Base-by-base conservation (phyloP, 2,113 vertebrate species). In the Atractosteus spatula region DNA sequence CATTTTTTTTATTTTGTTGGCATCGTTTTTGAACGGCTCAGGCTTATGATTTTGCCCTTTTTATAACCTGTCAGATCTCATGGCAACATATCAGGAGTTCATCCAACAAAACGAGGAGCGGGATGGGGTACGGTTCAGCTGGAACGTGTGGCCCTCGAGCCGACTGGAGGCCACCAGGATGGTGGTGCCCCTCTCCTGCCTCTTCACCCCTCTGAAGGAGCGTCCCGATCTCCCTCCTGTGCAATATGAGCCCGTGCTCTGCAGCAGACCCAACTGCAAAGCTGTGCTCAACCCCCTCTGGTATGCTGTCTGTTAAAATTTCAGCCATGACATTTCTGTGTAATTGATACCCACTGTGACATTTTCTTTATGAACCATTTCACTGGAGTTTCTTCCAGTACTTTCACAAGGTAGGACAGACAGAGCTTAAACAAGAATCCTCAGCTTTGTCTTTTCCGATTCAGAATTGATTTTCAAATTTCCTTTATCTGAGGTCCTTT, bases 81-180 rank as follows among this genome's bases (percentile, higher is more conserved):
- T 98, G 96, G 82, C 96, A 0, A 97, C 94, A 0, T 99, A 95
- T 78, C 88, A 95, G 87, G 97, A 99, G 87, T 99, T 98, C 80
- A 99, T 99, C 83, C 97, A 98, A 82, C 96, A 98, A 78, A 99
- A 99, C 7, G 97, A 99, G 85, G 96, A 99, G 71, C 89, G 92
- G 3, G 97, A 99, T 6, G 97, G 97, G 0, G 95, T 98, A 75
- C 92, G 97, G 65, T 99, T 98, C 90, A 98, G 96, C 88, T 99
- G 97, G 97, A 99, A 99, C 0, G 93, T 99, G 13, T 99, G 97
- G 97, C 96, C 97, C 8, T 99, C 94, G 68, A 99, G 97, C 77
- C 92, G 96, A 4, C 89, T 99, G 29, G 97, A 99, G 82, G 96
- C 97, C 78, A 97, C 97, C 0, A 90, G 96, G 75, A 93, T 98